phyloP scores from a whole-genome alignment of 2,888 invertebrate species.

The Parascotia fuliginaria region DNA sequence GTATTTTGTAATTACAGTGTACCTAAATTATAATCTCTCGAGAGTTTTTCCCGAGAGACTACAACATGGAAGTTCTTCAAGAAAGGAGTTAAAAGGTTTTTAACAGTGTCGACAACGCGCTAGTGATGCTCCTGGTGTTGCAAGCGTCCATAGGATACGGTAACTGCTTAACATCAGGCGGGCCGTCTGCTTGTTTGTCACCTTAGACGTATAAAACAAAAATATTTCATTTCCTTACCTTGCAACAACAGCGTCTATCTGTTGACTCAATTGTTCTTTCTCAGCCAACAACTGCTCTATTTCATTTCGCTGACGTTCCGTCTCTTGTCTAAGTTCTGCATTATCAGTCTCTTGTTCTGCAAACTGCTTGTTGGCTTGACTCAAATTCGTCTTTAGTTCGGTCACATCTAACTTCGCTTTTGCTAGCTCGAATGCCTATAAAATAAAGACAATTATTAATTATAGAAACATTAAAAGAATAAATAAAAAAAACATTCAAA shows the following conservation, averaged over 20 bases:
- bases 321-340: slow-evolving; percentile 54
- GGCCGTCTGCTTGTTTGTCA: no score
- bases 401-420: slow-evolving; percentile 80
- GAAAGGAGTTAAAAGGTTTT: no score
- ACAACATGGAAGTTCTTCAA: no score
- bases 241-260: slow-evolving; percentile 54
- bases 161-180: no score
- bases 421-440: slow-evolving; percentile 80
- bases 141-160: no score
- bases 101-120: no score
- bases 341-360: slow-evolving; percentile 59
- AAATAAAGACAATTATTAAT: background rate
- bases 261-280: slow-evolving; percentile 53
- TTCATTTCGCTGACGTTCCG: slow-evolving; percentile 53
- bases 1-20: no score
- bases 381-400: slow-evolving; percentile 73
- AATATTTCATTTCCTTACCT: no score
- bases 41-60: no score
- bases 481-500: background rate
- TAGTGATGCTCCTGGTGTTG: no score
- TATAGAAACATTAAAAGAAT: background rate
- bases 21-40: no score
- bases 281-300: slow-evolving; percentile 50
- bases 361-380: slow-evolving; percentile 79
- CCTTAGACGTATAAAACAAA: no score